phyloP scores from a whole-genome alignment of 2,797 vertebrate genomes.

The Notoglanidium macrostoma region DNA sequence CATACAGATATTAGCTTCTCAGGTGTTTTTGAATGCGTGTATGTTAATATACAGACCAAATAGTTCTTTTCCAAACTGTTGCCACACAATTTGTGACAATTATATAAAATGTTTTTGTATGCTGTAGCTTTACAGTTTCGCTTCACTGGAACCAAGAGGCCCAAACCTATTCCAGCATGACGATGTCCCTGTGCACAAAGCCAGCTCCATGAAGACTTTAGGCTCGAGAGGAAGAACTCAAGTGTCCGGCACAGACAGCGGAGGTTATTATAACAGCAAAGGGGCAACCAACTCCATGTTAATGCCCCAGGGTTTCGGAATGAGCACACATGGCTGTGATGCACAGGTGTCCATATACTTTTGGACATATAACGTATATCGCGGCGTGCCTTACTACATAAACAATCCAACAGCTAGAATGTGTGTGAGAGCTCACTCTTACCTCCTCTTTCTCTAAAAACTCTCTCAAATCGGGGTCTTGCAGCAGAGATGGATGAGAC shows the following conservation, averaged over 20 bases:
- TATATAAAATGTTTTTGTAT: no score
- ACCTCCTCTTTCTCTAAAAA: constrained; percentile 98
- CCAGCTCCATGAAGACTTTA: background rate
- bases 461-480: constrained; percentile 94
- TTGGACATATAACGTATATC: background rate
- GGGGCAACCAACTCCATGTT: background rate
- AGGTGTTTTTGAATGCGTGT: no score
- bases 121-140: no score
- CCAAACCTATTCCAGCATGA: no score
- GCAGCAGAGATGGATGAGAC: constrained; percentile 89
- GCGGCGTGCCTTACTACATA: background rate
- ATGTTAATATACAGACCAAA: no score
- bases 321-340: background rate
- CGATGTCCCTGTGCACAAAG: background rate
- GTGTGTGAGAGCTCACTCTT: constrained; percentile 39
- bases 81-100: no score
- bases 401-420: background rate
- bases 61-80: no score
- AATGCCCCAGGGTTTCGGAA: background rate
- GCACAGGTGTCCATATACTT: background rate
- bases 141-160: no score
- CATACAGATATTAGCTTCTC: no score
- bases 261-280: background rate
- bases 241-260: background rate
- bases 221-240: background rate